Percentiles rank a stretch among this genome's conserved stretches.
These are phyloP conservation scores for Tipula helvola DNA, from an alignment of 2,888 invertebrate species.

Conservation along the genomic window DNA sequence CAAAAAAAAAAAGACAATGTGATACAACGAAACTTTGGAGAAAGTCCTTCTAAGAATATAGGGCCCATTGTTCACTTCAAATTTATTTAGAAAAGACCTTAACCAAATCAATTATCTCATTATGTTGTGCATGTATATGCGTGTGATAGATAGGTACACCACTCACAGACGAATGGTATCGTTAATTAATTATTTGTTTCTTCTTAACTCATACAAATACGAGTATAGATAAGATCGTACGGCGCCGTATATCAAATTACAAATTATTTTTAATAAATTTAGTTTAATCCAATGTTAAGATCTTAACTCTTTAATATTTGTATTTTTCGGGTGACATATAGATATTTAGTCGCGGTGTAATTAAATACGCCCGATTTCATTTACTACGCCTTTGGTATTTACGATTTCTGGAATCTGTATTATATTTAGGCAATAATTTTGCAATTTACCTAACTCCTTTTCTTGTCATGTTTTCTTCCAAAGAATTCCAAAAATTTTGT, in stretches of 20 bases:
- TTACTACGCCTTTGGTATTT: not conserved
- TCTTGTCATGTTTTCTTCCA: not conserved
- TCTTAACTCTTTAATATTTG: not conserved
- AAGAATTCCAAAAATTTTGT: not conserved
- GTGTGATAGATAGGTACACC: not conserved
- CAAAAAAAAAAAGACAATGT: not conserved
- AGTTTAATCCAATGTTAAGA: not conserved
- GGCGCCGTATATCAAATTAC: not conserved
- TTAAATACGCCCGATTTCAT: not conserved
- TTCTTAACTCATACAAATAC: not conserved
- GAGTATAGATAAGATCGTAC: not conserved
- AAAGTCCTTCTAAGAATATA: not conserved
- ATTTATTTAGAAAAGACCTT: not conserved
- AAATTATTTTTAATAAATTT: slow-evolving; percentile 4
- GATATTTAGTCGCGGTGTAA: not conserved
- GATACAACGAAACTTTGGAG: not conserved
- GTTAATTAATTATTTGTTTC: not conserved
- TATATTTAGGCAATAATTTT: not conserved
- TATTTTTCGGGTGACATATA: not conserved
- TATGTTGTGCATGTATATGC: not conserved
- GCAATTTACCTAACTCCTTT: not conserved
- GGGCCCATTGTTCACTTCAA: not conserved
- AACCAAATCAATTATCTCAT: not conserved
- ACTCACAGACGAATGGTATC: not conserved
- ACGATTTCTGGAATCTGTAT: not conserved